Conservation (phyloP, 1,140 invertebrate species). For the Eupristina koningsbergeri region DNA sequence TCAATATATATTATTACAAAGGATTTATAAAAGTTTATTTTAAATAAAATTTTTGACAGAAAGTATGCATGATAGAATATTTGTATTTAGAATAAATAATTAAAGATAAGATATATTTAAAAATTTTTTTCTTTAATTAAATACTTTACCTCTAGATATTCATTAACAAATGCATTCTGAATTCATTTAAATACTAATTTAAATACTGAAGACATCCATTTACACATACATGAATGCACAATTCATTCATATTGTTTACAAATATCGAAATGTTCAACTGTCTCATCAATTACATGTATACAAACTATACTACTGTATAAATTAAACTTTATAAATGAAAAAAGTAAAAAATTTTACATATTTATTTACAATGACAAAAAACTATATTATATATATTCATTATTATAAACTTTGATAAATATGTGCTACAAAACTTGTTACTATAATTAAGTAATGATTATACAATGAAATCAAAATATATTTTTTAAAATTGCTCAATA, state of each 20-base stretch:
- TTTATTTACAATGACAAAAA: too few relatives aligned
- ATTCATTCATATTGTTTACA: background rate
- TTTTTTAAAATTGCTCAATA: too few relatives aligned
- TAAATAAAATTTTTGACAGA: too few relatives aligned
- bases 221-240: background rate
- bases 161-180: background rate
- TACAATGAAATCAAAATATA: too few relatives aligned
- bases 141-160: background rate
- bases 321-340: background rate
- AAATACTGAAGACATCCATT: slow-evolving; percentile 12
- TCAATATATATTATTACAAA: too few relatives aligned
- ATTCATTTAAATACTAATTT: background rate
- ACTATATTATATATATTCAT: too few relatives aligned
- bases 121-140: background rate
- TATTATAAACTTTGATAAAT: too few relatives aligned
- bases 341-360: too few relatives aligned
- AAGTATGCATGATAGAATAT: too few relatives aligned
- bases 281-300: background rate
- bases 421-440: too few relatives aligned
- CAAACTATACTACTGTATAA: background rate
- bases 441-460: too few relatives aligned
- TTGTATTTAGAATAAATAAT: background rate
- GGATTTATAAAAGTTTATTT: too few relatives aligned
- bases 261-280: background rate
- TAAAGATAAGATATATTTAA: background rate